Evolutionary conservation across 1,140 invertebrate genomes (phyloP).

Genomic region (Frieseomelitta varia): DNA sequence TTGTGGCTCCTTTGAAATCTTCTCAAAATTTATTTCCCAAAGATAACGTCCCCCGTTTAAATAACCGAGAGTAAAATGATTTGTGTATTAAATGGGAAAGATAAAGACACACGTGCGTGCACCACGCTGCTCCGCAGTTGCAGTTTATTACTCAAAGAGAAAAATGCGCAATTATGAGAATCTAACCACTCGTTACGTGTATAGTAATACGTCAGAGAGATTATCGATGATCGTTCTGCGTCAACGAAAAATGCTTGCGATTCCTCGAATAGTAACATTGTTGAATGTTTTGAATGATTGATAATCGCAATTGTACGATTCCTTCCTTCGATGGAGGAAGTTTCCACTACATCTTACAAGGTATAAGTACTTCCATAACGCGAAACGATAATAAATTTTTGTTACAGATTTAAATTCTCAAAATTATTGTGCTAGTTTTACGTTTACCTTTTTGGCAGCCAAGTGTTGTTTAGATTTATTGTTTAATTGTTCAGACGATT

Average conservation of each 20-base stretch:
- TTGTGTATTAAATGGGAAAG: no score
- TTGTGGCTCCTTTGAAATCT: no score
- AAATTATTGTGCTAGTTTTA: not conserved
- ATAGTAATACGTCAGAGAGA: not conserved
- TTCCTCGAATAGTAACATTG: not conserved
- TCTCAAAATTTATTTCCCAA: no score
- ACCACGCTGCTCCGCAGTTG: not conserved
- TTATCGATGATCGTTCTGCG: slow-evolving; percentile 1
- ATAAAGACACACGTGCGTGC: accelerated
- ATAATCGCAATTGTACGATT: not conserved
- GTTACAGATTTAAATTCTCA: not conserved
- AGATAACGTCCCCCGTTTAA: no score
- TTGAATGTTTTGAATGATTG: slow-evolving; percentile 9
- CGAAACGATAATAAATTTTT: no score
- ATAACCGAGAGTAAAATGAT: no score
- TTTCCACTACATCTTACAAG: no score
- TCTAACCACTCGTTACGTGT: not conserved
- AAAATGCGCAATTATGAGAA: not conserved
- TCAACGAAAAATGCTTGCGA: slow-evolving; percentile 7
- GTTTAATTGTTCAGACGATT: no score
- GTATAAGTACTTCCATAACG: no score
- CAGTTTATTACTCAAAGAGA: not conserved
- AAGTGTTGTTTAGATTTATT: no score
- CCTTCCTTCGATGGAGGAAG: not conserved
- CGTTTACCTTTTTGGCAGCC: no score